Percentiles rank a stretch among this genome's conserved stretches.
These are phyloP conservation scores for Notospermus geniculatus DNA, from an alignment of 1,140 invertebrate species.

Conservation along the genomic window DNA sequence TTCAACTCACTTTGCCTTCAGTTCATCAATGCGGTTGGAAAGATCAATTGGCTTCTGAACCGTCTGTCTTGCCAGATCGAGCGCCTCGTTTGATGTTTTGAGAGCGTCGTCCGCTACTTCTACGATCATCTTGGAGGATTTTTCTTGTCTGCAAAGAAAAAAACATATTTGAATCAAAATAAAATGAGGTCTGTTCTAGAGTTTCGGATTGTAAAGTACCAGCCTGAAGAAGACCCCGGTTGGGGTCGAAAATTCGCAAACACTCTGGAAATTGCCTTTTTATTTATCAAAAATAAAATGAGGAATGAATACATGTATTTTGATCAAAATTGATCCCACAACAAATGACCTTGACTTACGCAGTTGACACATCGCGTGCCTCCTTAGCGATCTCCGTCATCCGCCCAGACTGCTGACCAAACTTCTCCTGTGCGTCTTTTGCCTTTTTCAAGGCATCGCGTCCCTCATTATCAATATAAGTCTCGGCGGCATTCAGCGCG, in stretches of 20 bases:
- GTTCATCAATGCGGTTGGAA: slow-evolving; percentile 46
- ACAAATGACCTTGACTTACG: slow-evolving; percentile 61
- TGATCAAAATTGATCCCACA: no score
- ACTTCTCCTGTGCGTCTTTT: slow-evolving; percentile 75
- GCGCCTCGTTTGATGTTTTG: slow-evolving; percentile 78
- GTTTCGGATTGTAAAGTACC: no score
- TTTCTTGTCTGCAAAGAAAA: slow-evolving; percentile 61
- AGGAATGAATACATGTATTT: no score
- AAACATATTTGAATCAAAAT: not conserved
- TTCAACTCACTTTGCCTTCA: slow-evolving; percentile 41
- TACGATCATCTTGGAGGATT: slow-evolving; percentile 75
- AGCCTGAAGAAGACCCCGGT: no score
- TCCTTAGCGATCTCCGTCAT: slow-evolving; percentile 89
- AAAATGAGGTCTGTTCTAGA: no score
- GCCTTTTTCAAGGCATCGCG: slow-evolving; percentile 74
- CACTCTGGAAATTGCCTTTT: no score
- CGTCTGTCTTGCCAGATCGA: slow-evolving; percentile 76
- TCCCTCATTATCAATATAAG: slow-evolving; percentile 78
- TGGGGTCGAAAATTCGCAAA: no score
- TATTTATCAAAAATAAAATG: no score
- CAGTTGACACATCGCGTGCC: slow-evolving; percentile 75
- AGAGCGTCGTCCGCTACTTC: slow-evolving; percentile 75
- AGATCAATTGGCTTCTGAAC: slow-evolving; percentile 74
- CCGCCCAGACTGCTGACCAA: slow-evolving; percentile 84
- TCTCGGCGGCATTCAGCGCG: slow-evolving; percentile 62